Conservation (phyloP, 2,797 vertebrate genomes). For the Gastrophryne carolinensis region DNA sequence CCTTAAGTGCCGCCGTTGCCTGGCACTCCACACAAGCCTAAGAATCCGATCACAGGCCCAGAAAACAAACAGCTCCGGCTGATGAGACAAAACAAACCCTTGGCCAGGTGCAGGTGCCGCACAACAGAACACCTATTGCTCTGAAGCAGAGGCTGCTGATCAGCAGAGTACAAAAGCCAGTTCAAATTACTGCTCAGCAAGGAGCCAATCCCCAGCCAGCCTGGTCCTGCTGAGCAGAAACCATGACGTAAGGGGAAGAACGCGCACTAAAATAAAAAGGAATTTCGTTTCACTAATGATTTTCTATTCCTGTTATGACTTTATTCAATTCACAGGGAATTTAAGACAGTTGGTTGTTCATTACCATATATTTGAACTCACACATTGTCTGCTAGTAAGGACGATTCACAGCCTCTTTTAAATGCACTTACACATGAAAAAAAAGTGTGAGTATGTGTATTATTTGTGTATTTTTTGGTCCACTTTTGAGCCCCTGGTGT, state of each 20-base stretch:
- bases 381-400: too few relatives aligned
- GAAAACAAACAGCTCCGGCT: not conserved
- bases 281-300: slow-evolving; percentile 28
- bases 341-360: not conserved
- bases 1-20: not conserved
- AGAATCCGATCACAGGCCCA: not conserved
- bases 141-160: slow-evolving; percentile 52
- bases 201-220: slow-evolving; percentile 67
- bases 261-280: slow-evolving; percentile 44
- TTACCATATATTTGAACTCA: too few relatives aligned
- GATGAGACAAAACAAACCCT: slow-evolving; percentile 1
- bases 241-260: slow-evolving; percentile 62
- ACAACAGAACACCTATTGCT: slow-evolving; percentile 51
- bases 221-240: slow-evolving; percentile 62
- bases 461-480: too few relatives aligned
- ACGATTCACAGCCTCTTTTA: too few relatives aligned
- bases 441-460: too few relatives aligned
- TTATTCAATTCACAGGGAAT: not conserved
- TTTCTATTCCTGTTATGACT: slow-evolving; percentile 1
- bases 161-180: slow-evolving; percentile 60
- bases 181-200: slow-evolving; percentile 72
- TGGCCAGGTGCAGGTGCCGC: slow-evolving; percentile 64
- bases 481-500: too few relatives aligned
- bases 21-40: not conserved
- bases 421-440: too few relatives aligned